Evolutionary conservation across 2,113 vertebrate genomes (phyloP).

Genomic region (Oncorhynchus tshawytscha): DNA sequence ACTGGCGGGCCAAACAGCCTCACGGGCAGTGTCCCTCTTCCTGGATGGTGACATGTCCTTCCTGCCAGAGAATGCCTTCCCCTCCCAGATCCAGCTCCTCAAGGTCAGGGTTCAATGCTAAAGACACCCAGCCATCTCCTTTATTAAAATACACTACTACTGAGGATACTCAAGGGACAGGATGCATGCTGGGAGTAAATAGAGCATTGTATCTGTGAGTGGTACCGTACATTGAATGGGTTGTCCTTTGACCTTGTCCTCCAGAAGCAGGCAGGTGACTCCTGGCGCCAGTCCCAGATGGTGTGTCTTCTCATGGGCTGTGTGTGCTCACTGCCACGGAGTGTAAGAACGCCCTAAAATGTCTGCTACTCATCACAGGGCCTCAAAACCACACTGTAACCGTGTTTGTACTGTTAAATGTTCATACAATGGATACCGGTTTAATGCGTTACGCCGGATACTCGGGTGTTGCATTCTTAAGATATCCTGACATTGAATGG

Average conservation of each 20-base stretch:
- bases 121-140: too few relatives aligned
- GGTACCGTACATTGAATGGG: neutral
- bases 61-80: conserved; percentile 85
- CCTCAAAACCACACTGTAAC: too few relatives aligned
- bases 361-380: neutral
- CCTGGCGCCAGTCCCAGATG: conserved; percentile 75
- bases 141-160: too few relatives aligned
- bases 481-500: neutral
- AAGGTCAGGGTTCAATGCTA: conserved; percentile 65
- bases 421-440: too few relatives aligned
- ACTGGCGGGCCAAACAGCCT: conserved; percentile 77
- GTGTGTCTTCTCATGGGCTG: conserved; percentile 89
- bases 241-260: neutral
- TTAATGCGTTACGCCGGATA: too few relatives aligned
- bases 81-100: conserved; percentile 81
- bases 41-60: conserved; percentile 87
- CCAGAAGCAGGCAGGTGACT: conserved; percentile 49
- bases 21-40: conserved; percentile 81
- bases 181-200: too few relatives aligned
- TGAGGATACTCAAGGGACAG: too few relatives aligned
- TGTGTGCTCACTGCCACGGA: conserved; percentile 85
- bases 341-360: conserved; percentile 58
- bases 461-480: neutral
- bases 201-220: neutral
- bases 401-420: neutral